phyloP scores from a whole-genome alignment of 1,140 invertebrate genomes.

The Drosophila quadrilineata region DNA sequence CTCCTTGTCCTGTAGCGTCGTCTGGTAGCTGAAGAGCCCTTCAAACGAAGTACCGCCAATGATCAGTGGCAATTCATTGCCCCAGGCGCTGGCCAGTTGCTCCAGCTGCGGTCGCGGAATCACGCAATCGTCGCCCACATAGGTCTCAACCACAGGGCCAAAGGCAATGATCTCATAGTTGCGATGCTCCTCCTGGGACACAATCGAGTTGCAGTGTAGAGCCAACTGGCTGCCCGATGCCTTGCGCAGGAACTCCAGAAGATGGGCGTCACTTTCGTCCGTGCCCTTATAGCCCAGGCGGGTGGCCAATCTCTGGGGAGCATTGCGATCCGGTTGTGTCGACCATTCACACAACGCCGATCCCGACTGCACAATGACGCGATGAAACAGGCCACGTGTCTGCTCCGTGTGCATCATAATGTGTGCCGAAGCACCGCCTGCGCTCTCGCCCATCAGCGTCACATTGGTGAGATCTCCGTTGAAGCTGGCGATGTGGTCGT shows the following conservation, averaged over 20 bases:
- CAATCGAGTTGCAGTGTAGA: constrained; percentile 40
- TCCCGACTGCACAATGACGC: constrained; percentile 84
- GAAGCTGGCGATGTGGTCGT: constrained; percentile 70
- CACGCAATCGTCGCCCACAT: constrained; percentile 65
- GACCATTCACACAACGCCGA: constrained; percentile 81
- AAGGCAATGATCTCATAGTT: constrained; percentile 62
- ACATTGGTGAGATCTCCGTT: constrained; percentile 76
- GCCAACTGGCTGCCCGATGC: constrained; percentile 37
- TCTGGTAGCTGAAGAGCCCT: constrained; percentile 68
- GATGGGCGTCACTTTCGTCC: constrained; percentile 44
- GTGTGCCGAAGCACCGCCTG: constrained; percentile 64
- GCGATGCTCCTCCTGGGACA: constrained; percentile 50
- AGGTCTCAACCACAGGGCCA: constrained; percentile 79
- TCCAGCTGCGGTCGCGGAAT: constrained; percentile 64
- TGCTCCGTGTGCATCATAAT: constrained; percentile 65
- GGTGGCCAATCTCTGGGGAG: constrained; percentile 44
- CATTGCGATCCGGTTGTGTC: constrained; percentile 32
- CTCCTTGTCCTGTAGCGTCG: constrained; percentile 35
- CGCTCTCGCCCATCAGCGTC: constrained; percentile 78
- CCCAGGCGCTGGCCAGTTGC: constrained; percentile 70
- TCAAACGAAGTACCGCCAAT: constrained; percentile 80
- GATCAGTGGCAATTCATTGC: constrained; percentile 80
- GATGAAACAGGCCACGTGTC: constrained; percentile 83
- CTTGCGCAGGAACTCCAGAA: constrained; percentile 75
- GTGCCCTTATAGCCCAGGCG: constrained; percentile 63